Percentiles rank a stretch among this genome's conserved stretches.
These are phyloP conservation scores for Lycaena phlaeas DNA, from an alignment of 2,888 invertebrate genomes.

Conservation along the genomic window DNA sequence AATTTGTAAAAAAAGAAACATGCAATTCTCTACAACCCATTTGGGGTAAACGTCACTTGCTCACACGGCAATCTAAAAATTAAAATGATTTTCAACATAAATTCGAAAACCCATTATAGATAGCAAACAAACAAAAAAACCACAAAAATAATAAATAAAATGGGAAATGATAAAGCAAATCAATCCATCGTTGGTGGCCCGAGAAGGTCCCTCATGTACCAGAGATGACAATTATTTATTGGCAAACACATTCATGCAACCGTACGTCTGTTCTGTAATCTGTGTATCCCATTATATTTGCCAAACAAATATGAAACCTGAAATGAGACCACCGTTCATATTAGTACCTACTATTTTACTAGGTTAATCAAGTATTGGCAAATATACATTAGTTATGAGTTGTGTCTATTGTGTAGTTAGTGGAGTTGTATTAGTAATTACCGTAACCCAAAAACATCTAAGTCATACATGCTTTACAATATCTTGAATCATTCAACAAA, in stretches of 20 bases:
- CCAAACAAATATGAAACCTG: background rate
- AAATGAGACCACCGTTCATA: background rate
- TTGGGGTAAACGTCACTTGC: conserved; percentile 50
- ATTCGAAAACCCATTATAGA: conserved; percentile 40
- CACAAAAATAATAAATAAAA: conserved; percentile 27
- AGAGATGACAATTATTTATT: conserved; percentile 54
- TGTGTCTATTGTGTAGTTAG: background rate
- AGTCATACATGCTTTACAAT: background rate
- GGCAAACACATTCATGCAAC: conserved; percentile 69
- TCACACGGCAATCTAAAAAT: conserved; percentile 29
- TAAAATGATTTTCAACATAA: conserved; percentile 17
- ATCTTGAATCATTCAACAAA: no score
- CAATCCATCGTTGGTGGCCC: conserved; percentile 38
- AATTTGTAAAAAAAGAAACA: conserved; percentile 28
- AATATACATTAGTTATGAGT: background rate
- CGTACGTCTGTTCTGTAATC: background rate
- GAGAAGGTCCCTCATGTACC: conserved; percentile 26
- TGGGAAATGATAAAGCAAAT: conserved; percentile 37
- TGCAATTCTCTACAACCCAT: conserved; percentile 18
- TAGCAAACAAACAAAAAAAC: conserved; percentile 58
- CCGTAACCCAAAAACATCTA: background rate
- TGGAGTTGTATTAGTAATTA: background rate
- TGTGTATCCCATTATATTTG: background rate
- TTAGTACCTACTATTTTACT: background rate
- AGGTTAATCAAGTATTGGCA: no score